Evolutionary conservation across 2,888 invertebrate species (phyloP).

Genomic region (Orthosia gothica): DNA sequence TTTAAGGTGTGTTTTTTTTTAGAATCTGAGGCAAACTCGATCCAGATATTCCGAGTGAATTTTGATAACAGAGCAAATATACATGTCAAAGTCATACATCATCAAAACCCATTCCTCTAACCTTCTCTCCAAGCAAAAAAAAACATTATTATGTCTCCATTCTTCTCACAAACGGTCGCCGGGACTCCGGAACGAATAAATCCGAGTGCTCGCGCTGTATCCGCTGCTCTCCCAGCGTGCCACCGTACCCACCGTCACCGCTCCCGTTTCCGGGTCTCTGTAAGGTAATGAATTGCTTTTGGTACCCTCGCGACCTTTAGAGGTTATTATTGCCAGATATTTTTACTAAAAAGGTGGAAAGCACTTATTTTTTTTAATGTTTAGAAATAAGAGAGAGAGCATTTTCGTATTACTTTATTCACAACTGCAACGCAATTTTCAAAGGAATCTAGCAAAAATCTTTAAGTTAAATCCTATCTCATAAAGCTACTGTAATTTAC

Average conservation of each 20-base stretch:
- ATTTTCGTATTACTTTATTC: neutral
- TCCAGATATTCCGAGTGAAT: neutral
- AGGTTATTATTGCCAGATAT: slow-evolving; percentile 9
- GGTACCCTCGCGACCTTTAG: slow-evolving; percentile 31
- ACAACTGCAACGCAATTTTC: neutral
- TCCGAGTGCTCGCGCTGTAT: slow-evolving; percentile 64
- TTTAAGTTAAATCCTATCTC: no score
- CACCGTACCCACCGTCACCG: slow-evolving; percentile 57
- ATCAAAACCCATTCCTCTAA: slow-evolving; percentile 10
- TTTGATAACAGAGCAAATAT: slow-evolving; percentile 1
- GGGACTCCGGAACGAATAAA: slow-evolving; percentile 68
- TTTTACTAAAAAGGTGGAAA: neutral
- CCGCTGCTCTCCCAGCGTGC: slow-evolving; percentile 58
- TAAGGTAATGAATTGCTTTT: slow-evolving; percentile 61
- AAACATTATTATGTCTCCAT: slow-evolving; percentile 35
- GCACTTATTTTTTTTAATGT: neutral
- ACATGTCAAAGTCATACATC: slow-evolving; percentile 1
- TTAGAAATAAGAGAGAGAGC: neutral
- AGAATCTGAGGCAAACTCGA: neutral
- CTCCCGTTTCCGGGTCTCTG: slow-evolving; percentile 62
- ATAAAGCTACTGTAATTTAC: neutral
- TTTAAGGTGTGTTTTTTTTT: neutral
- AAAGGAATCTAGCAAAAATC: neutral
- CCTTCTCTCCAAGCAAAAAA: slow-evolving; percentile 15
- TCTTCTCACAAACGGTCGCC: slow-evolving; percentile 50